Evolutionary conservation across 2,113 vertebrate species (phyloP).

Genomic region (Sterrhoptilus dennistouni): DNA sequence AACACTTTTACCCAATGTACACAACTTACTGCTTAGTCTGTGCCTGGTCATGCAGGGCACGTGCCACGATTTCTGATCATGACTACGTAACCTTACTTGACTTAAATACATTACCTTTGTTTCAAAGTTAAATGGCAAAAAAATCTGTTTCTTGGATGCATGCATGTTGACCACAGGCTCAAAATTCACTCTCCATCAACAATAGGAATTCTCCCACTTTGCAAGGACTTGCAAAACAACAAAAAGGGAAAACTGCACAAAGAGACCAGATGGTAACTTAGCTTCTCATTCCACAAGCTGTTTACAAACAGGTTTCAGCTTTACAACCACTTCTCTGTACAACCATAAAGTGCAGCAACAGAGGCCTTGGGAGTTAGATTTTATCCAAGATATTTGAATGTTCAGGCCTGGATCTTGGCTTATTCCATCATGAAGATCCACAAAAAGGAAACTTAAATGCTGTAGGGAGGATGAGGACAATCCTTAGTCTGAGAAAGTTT

Average conservation of each 20-base stretch:
- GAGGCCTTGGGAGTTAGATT: background rate
- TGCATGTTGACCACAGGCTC: background rate
- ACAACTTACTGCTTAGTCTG: background rate
- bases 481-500: background rate
- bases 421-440: background rate
- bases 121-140: background rate
- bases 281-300: background rate
- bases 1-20: background rate
- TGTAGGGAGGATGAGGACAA: background rate
- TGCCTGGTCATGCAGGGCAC: background rate
- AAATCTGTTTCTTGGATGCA: background rate
- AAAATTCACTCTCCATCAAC: background rate
- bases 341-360: background rate
- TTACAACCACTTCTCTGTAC: background rate
- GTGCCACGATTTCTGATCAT: background rate
- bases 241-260: background rate
- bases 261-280: background rate
- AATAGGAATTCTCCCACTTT: background rate
- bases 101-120: background rate
- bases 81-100: background rate
- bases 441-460: background rate
- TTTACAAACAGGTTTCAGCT: background rate
- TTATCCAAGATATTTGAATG: background rate
- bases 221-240: background rate
- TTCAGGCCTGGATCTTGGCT: background rate